Conservation (phyloP, 2,888 invertebrate genomes). For the Heteromurus nitidus region DNA sequence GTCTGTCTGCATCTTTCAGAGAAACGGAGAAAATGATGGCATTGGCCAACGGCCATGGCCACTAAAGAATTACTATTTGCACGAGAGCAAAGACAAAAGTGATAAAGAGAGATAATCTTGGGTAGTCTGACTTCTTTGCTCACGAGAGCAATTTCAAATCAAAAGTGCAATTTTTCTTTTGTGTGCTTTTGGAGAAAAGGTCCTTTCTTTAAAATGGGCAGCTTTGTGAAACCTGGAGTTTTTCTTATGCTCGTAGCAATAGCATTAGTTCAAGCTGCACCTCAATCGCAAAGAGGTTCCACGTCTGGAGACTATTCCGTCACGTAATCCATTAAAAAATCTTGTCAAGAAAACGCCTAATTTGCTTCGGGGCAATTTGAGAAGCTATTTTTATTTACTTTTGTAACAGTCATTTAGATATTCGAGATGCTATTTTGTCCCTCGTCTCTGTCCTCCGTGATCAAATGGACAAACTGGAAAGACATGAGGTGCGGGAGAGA, state of each 20-base stretch:
- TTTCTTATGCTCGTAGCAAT: slow-evolving; percentile 2
- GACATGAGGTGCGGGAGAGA: slow-evolving; percentile 88
- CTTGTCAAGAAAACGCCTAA: too few relatives aligned
- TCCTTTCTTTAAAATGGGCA: slow-evolving; percentile 56
- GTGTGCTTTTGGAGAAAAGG: too few relatives aligned
- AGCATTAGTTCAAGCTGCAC: slow-evolving; percentile 46
- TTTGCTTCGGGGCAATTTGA: slow-evolving; percentile 21
- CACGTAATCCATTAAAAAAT: too few relatives aligned
- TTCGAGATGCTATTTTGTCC: slow-evolving; percentile 86
- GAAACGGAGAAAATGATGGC: too few relatives aligned
- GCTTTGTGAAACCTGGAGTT: slow-evolving; percentile 22
- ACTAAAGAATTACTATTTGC: too few relatives aligned
- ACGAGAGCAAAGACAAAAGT: too few relatives aligned
- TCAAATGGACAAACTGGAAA: slow-evolving; percentile 87
- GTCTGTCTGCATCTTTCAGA: too few relatives aligned
- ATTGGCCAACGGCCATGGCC: not conserved
- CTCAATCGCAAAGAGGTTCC: slow-evolving; percentile 51
- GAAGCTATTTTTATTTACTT: slow-evolving; percentile 5
- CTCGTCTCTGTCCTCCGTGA: slow-evolving; percentile 87
- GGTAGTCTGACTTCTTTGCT: too few relatives aligned
- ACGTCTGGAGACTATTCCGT: slow-evolving; percentile 69
- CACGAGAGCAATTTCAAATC: too few relatives aligned
- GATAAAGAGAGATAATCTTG: too few relatives aligned
- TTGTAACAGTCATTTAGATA: slow-evolving; percentile 81
- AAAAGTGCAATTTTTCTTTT: too few relatives aligned